A percentile compares a stretch with the other conserved stretches of the same genome.
Conservation (phyloP, 2,888 invertebrate species). For the Pollenia griseotomentosa region DNA sequence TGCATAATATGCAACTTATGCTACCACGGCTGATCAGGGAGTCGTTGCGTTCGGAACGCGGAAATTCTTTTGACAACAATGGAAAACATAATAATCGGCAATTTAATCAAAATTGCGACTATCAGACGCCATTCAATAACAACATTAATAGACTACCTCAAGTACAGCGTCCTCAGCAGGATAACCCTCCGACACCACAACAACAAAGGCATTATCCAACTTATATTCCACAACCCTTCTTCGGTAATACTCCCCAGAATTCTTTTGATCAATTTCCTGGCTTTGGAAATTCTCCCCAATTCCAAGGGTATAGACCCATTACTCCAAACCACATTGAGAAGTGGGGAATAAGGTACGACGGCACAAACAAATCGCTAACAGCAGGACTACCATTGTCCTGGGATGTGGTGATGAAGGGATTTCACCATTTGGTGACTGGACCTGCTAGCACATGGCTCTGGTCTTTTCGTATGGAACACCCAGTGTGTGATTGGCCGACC, state of each 20-base stretch:
- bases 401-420: neutral
- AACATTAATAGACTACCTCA: no score
- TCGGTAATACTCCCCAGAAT: neutral
- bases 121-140: neutral
- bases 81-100: no score
- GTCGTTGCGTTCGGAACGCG: no score
- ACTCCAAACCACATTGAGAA: neutral
- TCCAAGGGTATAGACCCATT: neutral
- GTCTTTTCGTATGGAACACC: no score
- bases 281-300: neutral
- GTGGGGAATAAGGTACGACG: conserved; percentile 25
- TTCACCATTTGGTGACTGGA: neutral
- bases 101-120: neutral
- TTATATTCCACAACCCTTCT: neutral
- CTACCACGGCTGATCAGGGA: no score
- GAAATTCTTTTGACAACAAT: no score
- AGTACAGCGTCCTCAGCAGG: no score
- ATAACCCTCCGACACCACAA: no score
- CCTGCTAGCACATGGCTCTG: no score
- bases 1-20: no score
- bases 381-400: no score
- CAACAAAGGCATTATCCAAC: neutral
- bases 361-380: neutral
- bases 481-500: no score
- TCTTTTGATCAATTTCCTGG: neutral